A percentile compares a stretch with the other conserved stretches of the same genome.
Conservation (phyloP, 2,113 vertebrate genomes). For the Myrmecophaga tridactyla region DNA sequence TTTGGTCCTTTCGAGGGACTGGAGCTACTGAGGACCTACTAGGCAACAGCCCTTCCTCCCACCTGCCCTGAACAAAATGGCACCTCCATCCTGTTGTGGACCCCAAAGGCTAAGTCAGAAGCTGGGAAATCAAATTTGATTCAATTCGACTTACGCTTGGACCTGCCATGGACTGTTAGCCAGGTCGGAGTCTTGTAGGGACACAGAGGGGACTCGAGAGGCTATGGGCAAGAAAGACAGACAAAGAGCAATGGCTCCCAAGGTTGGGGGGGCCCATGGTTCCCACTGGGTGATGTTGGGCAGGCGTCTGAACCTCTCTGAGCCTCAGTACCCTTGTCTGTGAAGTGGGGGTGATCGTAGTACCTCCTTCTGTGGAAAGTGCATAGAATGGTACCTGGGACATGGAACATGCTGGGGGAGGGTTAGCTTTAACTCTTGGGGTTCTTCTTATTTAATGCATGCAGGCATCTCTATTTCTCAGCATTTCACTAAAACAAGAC, state of each 20-base stretch:
- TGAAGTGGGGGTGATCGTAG: background rate
- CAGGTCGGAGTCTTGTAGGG: background rate
- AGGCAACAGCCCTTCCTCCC: background rate
- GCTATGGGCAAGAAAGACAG: background rate
- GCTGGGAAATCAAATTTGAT: background rate
- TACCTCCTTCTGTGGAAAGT: background rate
- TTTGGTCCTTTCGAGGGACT: background rate
- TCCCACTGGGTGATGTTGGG: accelerated
- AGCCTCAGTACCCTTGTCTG: background rate
- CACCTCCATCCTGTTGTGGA: background rate
- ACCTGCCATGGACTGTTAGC: too few relatives aligned
- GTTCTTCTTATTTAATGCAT: background rate
- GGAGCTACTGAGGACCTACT: background rate
- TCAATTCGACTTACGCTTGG: accelerated
- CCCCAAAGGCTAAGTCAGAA: background rate
- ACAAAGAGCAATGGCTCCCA: background rate
- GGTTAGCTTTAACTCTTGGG: background rate
- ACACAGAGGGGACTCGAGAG: background rate
- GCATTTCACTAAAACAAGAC: background rate
- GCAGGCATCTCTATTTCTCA: background rate
- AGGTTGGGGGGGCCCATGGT: accelerated
- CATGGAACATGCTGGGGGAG: background rate
- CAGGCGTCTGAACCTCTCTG: background rate
- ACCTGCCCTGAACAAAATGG: background rate
- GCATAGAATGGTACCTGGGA: background rate